A percentile compares a stretch with the other conserved stretches of the same genome.
phyloP scores from a whole-genome alignment of 2,113 vertebrate genomes.

The Apeltes quadracus region DNA sequence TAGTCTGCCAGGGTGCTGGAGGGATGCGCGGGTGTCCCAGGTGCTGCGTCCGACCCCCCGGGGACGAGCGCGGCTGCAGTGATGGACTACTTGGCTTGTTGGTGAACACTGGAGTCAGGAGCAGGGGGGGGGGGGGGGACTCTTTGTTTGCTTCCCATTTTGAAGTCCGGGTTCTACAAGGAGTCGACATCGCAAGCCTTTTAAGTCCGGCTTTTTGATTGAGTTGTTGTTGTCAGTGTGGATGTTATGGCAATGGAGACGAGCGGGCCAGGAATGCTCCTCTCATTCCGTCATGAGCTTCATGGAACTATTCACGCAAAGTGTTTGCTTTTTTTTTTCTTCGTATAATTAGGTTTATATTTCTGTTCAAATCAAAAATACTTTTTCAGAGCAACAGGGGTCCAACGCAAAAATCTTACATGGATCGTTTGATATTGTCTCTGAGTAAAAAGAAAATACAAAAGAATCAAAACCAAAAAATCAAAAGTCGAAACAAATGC shows the following conservation, averaged over 20 bases:
- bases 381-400: constrained; percentile 65
- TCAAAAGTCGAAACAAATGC: constrained; percentile 36
- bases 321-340: constrained; percentile 46
- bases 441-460: constrained; percentile 65
- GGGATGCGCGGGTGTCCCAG: constrained; percentile 58
- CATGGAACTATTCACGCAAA: constrained; percentile 65
- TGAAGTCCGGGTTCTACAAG: constrained; percentile 53
- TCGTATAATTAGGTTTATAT: constrained; percentile 64
- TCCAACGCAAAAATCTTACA: constrained; percentile 59
- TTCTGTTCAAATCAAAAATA: constrained; percentile 76
- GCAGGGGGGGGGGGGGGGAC: constrained; percentile 17
- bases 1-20: constrained; percentile 60
- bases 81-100: constrained; percentile 72
- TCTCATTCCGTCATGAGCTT: constrained; percentile 66
- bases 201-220: constrained; percentile 53
- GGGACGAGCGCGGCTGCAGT: constrained; percentile 48
- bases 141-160: constrained; percentile 49
- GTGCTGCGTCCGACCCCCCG: constrained; percentile 62
- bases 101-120: constrained; percentile 61
- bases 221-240: constrained; percentile 18
- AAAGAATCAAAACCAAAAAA: constrained; percentile 58
- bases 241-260: constrained; percentile 70
- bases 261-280: constrained; percentile 62
- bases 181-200: constrained; percentile 50
- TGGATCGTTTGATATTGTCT: constrained; percentile 63